A percentile compares a stretch with the other conserved stretches of the same genome.
phyloP scores from a whole-genome alignment of 2,113 vertebrate species.

The Pelusios castaneus region DNA sequence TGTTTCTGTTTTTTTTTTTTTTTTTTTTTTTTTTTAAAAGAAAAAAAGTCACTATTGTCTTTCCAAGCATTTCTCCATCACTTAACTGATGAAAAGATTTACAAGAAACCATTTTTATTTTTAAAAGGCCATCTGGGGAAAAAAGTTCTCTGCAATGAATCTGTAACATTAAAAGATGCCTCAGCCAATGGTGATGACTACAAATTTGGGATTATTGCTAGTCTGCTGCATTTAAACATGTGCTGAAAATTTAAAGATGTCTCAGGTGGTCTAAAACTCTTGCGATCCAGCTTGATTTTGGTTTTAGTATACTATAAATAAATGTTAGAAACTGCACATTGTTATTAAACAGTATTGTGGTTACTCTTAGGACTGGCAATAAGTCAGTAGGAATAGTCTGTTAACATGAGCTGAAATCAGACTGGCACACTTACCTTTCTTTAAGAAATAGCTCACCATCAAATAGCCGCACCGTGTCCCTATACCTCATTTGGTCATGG shows the following conservation, averaged over 20 bases:
- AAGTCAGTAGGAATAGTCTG: slow-evolving; percentile 14
- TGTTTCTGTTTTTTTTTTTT: not conserved
- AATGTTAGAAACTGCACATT: slow-evolving; percentile 37
- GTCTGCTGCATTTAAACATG: slow-evolving; percentile 26
- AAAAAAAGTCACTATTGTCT: not conserved
- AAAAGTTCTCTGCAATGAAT: not conserved
- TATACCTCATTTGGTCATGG: not conserved
- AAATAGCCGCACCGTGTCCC: not conserved
- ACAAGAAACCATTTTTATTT: not conserved
- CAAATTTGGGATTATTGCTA: slow-evolving; percentile 6
- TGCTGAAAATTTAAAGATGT: slow-evolving; percentile 57
- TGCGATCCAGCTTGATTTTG: slow-evolving; percentile 49
- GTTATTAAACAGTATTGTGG: slow-evolving; percentile 27
- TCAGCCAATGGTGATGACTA: slow-evolving; percentile 11
- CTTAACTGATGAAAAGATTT: not conserved
- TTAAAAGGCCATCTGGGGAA: not conserved
- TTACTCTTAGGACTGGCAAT: slow-evolving; percentile 11
- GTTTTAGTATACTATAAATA: slow-evolving; percentile 44
- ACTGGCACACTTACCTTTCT: not conserved
- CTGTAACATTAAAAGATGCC: slow-evolving; percentile 3
- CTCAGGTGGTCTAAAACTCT: slow-evolving; percentile 52
- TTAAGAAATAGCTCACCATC: slow-evolving; percentile 1
- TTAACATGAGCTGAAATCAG: slow-evolving; percentile 55
- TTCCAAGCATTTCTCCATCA: not conserved
- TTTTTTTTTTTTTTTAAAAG: not conserved